These are phyloP conservation scores for Drosophila anomalipes DNA, from an alignment of 2,888 invertebrate species.

Conservation along the genomic window DNA sequence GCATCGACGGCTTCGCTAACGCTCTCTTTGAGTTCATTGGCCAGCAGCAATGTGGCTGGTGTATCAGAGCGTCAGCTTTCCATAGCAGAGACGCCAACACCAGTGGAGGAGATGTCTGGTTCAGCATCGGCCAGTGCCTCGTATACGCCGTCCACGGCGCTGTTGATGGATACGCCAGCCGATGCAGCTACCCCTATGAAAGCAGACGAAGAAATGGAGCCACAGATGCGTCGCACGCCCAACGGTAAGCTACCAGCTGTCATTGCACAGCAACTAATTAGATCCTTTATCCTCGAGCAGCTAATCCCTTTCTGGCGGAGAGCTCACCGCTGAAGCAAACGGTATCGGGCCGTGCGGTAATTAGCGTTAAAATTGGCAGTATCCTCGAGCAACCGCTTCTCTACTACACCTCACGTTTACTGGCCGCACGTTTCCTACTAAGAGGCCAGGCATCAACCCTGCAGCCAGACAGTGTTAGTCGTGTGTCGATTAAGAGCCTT, in stretches of 20 bases:
- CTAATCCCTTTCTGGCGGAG: constrained; percentile 79
- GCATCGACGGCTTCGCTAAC: constrained; percentile 73
- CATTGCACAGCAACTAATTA: constrained; percentile 55
- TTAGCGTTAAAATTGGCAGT: constrained; percentile 82
- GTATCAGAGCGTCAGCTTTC: constrained; percentile 65
- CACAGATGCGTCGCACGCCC: constrained; percentile 59
- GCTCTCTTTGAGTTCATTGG: constrained; percentile 83
- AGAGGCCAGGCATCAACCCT: constrained; percentile 86
- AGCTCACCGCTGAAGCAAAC: constrained; percentile 70
- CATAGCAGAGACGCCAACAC: constrained; percentile 65
- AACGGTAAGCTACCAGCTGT: constrained; percentile 62
- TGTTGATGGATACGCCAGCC: constrained; percentile 72
- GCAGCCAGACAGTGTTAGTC: constrained; percentile 90
- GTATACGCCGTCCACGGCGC: constrained; percentile 80
- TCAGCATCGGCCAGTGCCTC: constrained; percentile 75
- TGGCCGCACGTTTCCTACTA: constrained; percentile 84
- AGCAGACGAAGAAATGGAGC: constrained; percentile 46
- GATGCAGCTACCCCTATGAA: constrained; percentile 10
- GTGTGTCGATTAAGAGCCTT: constrained; percentile 96
- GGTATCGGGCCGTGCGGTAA: constrained; percentile 56
- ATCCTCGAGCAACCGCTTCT: constrained; percentile 84
- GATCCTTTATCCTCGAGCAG: constrained; percentile 54
- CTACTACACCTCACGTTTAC: constrained; percentile 83
- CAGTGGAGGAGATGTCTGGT: constrained; percentile 63
- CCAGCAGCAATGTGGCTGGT: constrained; percentile 77